Base-by-base conservation (phyloP, 2,797 vertebrate species). In the Tangara arthus region DNA sequence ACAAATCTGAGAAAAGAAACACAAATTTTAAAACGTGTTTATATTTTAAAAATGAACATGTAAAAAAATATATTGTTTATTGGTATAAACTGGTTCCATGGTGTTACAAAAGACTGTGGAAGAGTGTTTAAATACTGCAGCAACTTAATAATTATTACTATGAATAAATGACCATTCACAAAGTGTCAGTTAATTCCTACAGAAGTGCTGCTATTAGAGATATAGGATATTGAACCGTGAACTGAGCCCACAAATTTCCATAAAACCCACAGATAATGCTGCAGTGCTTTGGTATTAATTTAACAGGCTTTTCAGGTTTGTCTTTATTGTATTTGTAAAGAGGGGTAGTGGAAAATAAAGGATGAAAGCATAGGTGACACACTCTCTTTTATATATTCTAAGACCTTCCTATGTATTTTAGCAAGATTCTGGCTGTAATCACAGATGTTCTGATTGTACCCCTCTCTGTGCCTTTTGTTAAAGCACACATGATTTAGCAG, bases 141-240 rank as follows among this genome's bases (percentile, higher is more conserved):
- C 23, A 52, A 91, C 73, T 93, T 92, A 92, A 68, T 35, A 90
- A 88, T 75, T 96, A 53, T 87, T 30, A 80, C 49, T 84, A 60
- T 47, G 82, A 93, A 93, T 87, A 88, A 96, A 92, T 55, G 72
- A 61, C 72, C 24, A 77, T 82, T 93, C 75, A 93, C 57, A 94
- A 95, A 57, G 6, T 24, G 89, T 90, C 89, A 66, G 81, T 87
- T 95, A 92, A 91, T 93, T 89, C 95, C 16, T 85, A 68, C 11
- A 76, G 68, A 84, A 53, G 52, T 60, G 79, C 37, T 95, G 39
- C 83, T 57, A 23, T 89, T 95, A 71, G 32, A 91, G 39, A 53
- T 89, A 39, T 39, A 56, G 42, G 27, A 81, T 66, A 92, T 15
- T 92, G 53, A 95, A 77, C 37, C 13, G 11, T 60, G 69, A 87